Evolutionary conservation across 2,888 invertebrate genomes (phyloP).

Genomic region (Cryptophagus acutangulus): DNA sequence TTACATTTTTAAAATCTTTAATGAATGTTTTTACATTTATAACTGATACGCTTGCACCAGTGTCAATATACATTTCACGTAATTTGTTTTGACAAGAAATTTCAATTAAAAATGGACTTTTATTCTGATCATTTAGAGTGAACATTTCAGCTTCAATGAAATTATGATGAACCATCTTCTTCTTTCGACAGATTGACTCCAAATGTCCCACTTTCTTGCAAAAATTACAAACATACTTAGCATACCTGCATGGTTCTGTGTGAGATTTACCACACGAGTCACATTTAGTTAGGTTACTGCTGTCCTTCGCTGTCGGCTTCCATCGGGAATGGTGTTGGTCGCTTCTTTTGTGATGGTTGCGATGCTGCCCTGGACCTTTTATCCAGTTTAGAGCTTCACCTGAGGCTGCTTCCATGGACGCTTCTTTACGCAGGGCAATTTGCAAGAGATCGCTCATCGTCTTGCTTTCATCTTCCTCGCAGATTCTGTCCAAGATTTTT

Average conservation of each 20-base stretch:
- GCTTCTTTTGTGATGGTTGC: no score
- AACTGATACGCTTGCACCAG: slow-evolving; percentile 1
- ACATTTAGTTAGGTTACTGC: no score
- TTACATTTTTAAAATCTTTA: not conserved
- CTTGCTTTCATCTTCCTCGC: slow-evolving; percentile 17
- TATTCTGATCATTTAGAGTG: no score
- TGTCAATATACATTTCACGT: not conserved
- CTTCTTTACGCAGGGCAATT: no score
- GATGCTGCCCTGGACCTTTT: no score
- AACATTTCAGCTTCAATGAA: no score
- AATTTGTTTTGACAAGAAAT: slow-evolving; percentile 2
- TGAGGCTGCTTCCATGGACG: no score
- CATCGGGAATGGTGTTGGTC: no score
- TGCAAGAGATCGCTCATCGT: slow-evolving; percentile 6
- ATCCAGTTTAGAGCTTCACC: no score
- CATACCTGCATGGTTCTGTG: not conserved
- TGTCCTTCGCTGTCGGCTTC: no score
- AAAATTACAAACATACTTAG: slow-evolving; percentile 7
- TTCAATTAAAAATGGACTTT: no score
- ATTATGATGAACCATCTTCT: slow-evolving; percentile 8
- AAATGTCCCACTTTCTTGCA: slow-evolving; percentile 17
- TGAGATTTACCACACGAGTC: no score
- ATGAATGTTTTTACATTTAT: not conserved
- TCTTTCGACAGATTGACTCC: slow-evolving; percentile 13
- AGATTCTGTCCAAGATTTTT: slow-evolving; percentile 16